These are phyloP conservation scores for Palaemon carinicauda DNA, from an alignment of 1,140 invertebrate genomes.

Conservation along the genomic window DNA sequence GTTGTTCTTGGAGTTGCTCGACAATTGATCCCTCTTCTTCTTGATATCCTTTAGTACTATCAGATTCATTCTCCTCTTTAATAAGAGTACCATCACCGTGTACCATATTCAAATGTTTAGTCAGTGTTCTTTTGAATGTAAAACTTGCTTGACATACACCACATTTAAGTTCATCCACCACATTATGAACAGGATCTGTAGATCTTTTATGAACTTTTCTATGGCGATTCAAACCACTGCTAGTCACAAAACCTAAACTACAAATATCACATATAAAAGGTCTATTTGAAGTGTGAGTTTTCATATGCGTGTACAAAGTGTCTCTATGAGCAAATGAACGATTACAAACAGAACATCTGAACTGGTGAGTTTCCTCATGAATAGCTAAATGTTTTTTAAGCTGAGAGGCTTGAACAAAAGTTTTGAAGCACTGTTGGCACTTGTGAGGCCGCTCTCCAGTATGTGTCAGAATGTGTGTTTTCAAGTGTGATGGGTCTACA, in stretches of 20 bases:
- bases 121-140: slow-evolving; percentile 46
- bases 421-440: slow-evolving; percentile 51
- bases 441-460: slow-evolving; percentile 45
- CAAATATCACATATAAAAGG: slow-evolving; percentile 66
- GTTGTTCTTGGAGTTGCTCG: slow-evolving; percentile 57
- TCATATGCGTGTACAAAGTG: slow-evolving; percentile 61
- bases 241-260: slow-evolving; percentile 57
- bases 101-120: slow-evolving; percentile 52
- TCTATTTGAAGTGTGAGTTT: slow-evolving; percentile 65
- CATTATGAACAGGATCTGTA: background rate
- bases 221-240: slow-evolving; percentile 58
- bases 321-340: slow-evolving; percentile 62
- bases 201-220: slow-evolving; percentile 56
- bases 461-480: slow-evolving; percentile 41
- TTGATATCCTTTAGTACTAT: background rate
- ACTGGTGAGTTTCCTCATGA: slow-evolving; percentile 96
- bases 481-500: slow-evolving; percentile 37
- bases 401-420: slow-evolving; percentile 42
- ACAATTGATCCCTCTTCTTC: slow-evolving; percentile 41
- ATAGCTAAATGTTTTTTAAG: slow-evolving; percentile 71
- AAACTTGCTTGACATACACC: slow-evolving; percentile 57
- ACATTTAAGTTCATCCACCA: slow-evolving; percentile 51
- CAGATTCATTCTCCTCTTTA: slow-evolving; percentile 33
- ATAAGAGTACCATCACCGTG: slow-evolving; percentile 31
- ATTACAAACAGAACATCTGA: slow-evolving; percentile 91